Evolutionary conservation across 2,888 invertebrate species (phyloP), one percentile per base, ranked within the genome.

Genomic region (Hylaea fasciaria): DNA sequence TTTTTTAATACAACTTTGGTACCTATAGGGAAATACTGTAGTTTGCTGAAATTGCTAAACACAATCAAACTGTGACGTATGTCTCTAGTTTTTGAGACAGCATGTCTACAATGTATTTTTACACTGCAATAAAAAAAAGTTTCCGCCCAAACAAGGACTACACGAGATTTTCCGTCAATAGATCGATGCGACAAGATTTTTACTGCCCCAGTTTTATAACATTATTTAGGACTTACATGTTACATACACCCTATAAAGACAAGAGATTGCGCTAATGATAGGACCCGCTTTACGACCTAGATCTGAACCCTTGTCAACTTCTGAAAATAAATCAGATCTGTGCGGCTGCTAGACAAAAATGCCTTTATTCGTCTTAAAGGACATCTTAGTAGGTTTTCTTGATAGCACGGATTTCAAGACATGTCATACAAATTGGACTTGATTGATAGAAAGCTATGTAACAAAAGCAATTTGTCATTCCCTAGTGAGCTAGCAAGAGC

Each of bases 241-340:
- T 16, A 47, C 54, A 40, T 16, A 47, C 54, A 40, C 32, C 37
- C 40, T 16, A 29, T 46, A 54, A 54, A 47, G 43, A 32, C 29
- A 40, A 44, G 16, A 39, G 45, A 46, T 53, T 46, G 46, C 9
- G 16, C 35, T 46, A 46, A 46, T 39, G 47, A 29, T n/a, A 40
- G 32, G 40, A 39, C 4, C n/a, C n/a, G 13, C 40, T 47, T 54
- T 46, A 54, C 32, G 54, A 47, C 40, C 40, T 29, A 40, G 37
- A 8, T 10, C 40, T 13, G n/a, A n/a, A 16, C 44, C 43, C 44
- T 37, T 37, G 37, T 37, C 37, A 37, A 10, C n/a, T 37, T 37
- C 37, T 37, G n/a, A 10, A 37, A n/a, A 10, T 32, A 37, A 37
- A 37, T 37, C 1, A 37, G 12, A 37, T 37, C 0, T 37, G n/a